Percentiles rank a stretch among this genome's conserved stretches.
These are phyloP conservation scores for Terebella lapidaria DNA, from an alignment of 2,888 invertebrate genomes.

Conservation along the genomic window DNA sequence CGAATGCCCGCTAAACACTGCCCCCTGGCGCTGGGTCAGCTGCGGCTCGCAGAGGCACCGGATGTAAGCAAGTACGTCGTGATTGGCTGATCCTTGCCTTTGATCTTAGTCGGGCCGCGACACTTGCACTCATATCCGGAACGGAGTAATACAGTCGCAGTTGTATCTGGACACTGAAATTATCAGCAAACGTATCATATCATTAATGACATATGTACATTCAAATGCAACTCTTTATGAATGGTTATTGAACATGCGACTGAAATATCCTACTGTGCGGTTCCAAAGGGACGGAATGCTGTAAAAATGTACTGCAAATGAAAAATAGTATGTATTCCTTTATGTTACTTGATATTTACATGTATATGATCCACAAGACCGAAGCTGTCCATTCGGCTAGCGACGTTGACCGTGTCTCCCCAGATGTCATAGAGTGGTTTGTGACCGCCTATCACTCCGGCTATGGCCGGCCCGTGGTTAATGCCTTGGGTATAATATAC, in stretches of 20 bases:
- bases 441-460: conserved; percentile 90
- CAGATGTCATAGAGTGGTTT: conserved; percentile 96
- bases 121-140: conserved; percentile 82
- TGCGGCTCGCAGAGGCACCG: too few relatives aligned
- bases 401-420: conserved; percentile 95
- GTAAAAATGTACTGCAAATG: too few relatives aligned
- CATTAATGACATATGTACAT: too few relatives aligned
- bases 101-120: conserved; percentile 86
- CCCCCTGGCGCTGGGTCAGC: too few relatives aligned
- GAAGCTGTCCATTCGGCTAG: conserved; percentile 93
- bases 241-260: too few relatives aligned
- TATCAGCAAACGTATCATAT: too few relatives aligned
- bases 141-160: conserved; percentile 75
- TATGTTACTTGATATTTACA: too few relatives aligned
- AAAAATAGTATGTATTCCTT: too few relatives aligned
- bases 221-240: too few relatives aligned
- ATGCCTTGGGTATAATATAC: conserved; percentile 63
- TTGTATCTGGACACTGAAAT: conserved; percentile 69
- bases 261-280: too few relatives aligned
- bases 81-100: conserved; percentile 79
- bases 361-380: conserved; percentile 85
- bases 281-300: too few relatives aligned
- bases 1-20: too few relatives aligned
- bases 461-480: conserved; percentile 85
- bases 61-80: conserved; percentile 74